These are phyloP conservation scores for Brenthis ino DNA, from an alignment of 2,888 invertebrate species.

Conservation along the genomic window DNA sequence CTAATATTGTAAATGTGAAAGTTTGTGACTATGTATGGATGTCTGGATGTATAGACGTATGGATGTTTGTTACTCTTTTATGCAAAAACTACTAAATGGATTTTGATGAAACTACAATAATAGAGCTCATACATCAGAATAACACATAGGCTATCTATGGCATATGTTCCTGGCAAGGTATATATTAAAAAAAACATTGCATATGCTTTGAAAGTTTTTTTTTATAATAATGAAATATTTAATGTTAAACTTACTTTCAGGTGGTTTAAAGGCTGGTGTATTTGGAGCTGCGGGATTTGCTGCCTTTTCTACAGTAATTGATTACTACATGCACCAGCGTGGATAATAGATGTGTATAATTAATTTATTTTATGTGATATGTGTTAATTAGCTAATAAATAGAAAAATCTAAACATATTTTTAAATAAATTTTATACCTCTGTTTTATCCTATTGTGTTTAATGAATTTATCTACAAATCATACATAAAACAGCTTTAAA, in stretches of 20 bases:
- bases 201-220: not conserved
- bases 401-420: not conserved
- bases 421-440: not conserved
- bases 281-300: conserved; percentile 98
- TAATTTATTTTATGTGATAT: conserved; percentile 9
- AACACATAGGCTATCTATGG: no score
- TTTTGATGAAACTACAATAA: no score
- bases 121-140: no score
- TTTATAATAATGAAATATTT: conserved; percentile 3
- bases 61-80: no score
- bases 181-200: no score
- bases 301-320: conserved; percentile 97
- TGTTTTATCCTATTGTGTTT: conserved; percentile 6
- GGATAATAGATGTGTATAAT: conserved; percentile 42
- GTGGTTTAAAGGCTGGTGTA: conserved; percentile 95
- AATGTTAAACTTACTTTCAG: conserved; percentile 76
- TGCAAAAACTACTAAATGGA: no score
- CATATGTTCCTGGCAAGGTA: no score
- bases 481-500: no score
- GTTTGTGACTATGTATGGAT: no score
- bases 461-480: no score
- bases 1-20: no score
- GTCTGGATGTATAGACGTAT: no score
- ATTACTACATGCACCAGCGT: conserved; percentile 93
- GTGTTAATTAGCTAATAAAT: conserved; percentile 26